Evolutionary conservation across 2,797 vertebrate species (phyloP), one percentile per base, ranked within the genome.

Genomic region (Danionella dracula): DNA sequence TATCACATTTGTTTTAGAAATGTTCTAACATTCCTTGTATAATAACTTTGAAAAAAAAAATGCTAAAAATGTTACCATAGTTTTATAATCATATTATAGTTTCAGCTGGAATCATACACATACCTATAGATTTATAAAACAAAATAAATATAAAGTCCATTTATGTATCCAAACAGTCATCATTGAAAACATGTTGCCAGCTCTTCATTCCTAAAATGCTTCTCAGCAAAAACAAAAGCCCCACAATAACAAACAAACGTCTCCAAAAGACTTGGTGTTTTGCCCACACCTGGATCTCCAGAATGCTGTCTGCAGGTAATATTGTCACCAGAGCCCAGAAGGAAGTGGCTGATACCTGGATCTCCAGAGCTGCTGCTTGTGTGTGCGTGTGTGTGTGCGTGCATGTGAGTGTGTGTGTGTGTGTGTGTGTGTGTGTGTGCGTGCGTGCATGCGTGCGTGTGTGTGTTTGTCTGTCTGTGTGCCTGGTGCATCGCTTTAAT

Each of bases 381-480:
- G 44, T 21, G 54, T 51, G 45, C 51, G 45, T 68, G 23, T 27
- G 6, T 27, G 23, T 27, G 23, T 27, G 3, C 23, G 3, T 27
- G 3, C 23, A n/a, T 27, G 6, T 27, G 23, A 27, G 23, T 27
- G 23, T 27, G 23, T 27, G 23, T 27, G 23, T 27, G 23, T 27
- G 23, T n/a, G n/a, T n/a, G n/a, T n/a, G n/a, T n/a, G n/a, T n/a
- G n/a, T n/a, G n/a, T n/a, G n/a, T n/a, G n/a, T n/a, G n/a, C n/a
- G n/a, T n/a, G n/a, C n/a, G n/a, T n/a, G n/a, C n/a, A n/a, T n/a
- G n/a, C n/a, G n/a, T n/a, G n/a, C n/a, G n/a, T n/a, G n/a, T n/a
- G n/a, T n/a, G n/a, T n/a, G n/a, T n/a, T n/a, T n/a, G n/a, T 62
- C 64, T 62, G 59, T 77, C 71, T 70, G 71, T 41, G 50, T 44